A percentile compares a stretch with the other conserved stretches of the same genome.
Evolutionary conservation across 2,888 invertebrate species (phyloP).

Genomic region (Lathronympha strigana): DNA sequence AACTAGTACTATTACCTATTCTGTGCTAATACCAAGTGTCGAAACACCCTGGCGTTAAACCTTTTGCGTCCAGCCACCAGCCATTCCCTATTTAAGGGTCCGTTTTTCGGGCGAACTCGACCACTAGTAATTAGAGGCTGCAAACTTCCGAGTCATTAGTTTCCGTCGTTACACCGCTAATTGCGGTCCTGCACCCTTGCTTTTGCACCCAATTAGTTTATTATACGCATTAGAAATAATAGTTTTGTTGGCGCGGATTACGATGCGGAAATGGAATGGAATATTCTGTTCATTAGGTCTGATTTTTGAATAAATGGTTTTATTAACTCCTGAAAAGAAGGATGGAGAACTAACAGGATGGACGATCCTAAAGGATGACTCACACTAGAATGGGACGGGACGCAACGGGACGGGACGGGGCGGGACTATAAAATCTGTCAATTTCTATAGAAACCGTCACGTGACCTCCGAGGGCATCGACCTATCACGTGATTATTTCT

Average conservation of each 20-base stretch:
- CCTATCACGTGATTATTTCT: too few relatives aligned
- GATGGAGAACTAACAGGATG: too few relatives aligned
- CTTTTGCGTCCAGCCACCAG: not conserved
- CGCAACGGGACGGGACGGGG: too few relatives aligned
- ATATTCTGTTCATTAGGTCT: conserved; percentile 32
- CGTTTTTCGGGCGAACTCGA: conserved; percentile 25
- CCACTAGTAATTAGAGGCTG: conserved; percentile 64
- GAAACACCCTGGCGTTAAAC: not conserved
- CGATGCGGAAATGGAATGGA: conserved; percentile 19
- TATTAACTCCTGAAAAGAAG: too few relatives aligned
- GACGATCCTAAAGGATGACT: too few relatives aligned
- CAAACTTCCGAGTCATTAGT: conserved; percentile 74
- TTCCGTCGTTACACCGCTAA: conserved; percentile 70
- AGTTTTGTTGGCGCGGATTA: conserved; percentile 36
- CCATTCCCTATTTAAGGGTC: not conserved
- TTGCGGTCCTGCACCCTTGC: conserved; percentile 67
- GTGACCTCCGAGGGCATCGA: too few relatives aligned
- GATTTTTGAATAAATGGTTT: not conserved
- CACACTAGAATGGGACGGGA: too few relatives aligned
- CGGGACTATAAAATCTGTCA: too few relatives aligned
- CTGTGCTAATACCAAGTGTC: too few relatives aligned
- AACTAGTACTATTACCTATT: too few relatives aligned
- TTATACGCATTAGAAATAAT: conserved; percentile 41
- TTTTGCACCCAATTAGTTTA: conserved; percentile 67
- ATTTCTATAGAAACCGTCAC: too few relatives aligned